Evolutionary conservation across 2,888 invertebrate species (phyloP).

Genomic region (Chamaedrilus cognettii): DNA sequence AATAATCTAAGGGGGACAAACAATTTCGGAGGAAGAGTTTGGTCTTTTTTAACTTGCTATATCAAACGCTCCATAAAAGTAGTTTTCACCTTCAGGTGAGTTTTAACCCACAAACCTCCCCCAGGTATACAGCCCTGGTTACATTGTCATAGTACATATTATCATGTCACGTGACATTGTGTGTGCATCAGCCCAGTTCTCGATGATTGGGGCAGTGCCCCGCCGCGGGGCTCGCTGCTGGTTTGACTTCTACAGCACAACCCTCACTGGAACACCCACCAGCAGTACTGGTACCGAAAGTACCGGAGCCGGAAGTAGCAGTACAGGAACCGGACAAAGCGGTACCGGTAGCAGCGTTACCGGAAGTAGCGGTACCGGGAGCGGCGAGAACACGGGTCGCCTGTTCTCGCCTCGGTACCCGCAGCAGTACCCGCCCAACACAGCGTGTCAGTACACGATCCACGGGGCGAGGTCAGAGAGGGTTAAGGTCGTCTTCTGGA

Average conservation of each 20-base stretch:
- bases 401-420: conserved; percentile 57
- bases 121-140: too few relatives aligned
- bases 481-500: conserved; percentile 52
- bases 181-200: conserved; percentile 52
- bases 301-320: too few relatives aligned
- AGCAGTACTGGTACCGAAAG: background rate
- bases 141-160: too few relatives aligned
- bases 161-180: too few relatives aligned
- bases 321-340: background rate
- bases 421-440: conserved; percentile 56
- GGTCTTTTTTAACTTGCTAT: too few relatives aligned
- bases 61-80: too few relatives aligned
- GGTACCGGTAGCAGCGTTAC: background rate
- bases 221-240: conserved; percentile 47
- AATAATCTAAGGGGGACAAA: too few relatives aligned
- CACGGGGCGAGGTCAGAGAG: conserved; percentile 51
- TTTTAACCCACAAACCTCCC: too few relatives aligned
- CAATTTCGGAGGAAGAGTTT: too few relatives aligned
- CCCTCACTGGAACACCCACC: conserved; percentile 27
- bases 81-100: too few relatives aligned
- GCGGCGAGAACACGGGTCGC: conserved; percentile 43
- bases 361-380: conserved; percentile 4
- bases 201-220: conserved; percentile 42
- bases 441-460: conserved; percentile 59
- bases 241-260: conserved; percentile 48